phyloP scores from a whole-genome alignment of 2,888 invertebrate species.

The Cosmorhoe ocellata region DNA sequence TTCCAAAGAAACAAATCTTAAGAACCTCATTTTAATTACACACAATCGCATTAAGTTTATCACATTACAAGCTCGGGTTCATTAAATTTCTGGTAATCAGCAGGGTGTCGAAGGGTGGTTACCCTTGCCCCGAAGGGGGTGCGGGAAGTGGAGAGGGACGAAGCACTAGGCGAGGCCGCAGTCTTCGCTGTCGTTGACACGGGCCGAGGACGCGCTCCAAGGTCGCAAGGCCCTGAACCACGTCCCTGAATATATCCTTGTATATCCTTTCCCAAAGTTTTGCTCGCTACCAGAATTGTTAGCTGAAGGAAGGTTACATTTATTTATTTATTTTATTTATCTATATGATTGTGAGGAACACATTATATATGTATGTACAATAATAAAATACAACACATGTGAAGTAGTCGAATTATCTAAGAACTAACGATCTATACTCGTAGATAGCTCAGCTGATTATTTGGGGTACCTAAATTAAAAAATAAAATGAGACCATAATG shows the following conservation, averaged over 20 bases:
- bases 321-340: too few species aligned
- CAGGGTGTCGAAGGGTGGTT: conserved; percentile 34
- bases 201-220: conserved; percentile 71
- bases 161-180: conserved; percentile 56
- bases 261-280: conserved; percentile 44
- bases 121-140: conserved; percentile 25
- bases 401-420: too few species aligned
- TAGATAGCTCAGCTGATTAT: too few species aligned
- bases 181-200: conserved; percentile 73
- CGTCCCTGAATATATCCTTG: conserved; percentile 43
- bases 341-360: too few species aligned
- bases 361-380: too few species aligned
- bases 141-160: conserved; percentile 40
- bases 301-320: conserved; percentile 10
- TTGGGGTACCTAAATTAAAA: too few species aligned
- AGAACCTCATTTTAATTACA: conserved; percentile 10
- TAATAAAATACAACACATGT: too few species aligned
- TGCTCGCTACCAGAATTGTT: conserved; percentile 35
- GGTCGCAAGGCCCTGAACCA: conserved; percentile 62
- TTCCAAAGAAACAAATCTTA: not conserved
- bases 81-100: conserved; percentile 58
- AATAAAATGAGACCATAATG: too few species aligned
- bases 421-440: too few species aligned
- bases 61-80: conserved; percentile 36
- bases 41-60: conserved; percentile 3